Evolutionary conservation across 2,797 vertebrate genomes (phyloP), one percentile per base, ranked within the genome.

Genomic region (Yasuhikotakia modesta): DNA sequence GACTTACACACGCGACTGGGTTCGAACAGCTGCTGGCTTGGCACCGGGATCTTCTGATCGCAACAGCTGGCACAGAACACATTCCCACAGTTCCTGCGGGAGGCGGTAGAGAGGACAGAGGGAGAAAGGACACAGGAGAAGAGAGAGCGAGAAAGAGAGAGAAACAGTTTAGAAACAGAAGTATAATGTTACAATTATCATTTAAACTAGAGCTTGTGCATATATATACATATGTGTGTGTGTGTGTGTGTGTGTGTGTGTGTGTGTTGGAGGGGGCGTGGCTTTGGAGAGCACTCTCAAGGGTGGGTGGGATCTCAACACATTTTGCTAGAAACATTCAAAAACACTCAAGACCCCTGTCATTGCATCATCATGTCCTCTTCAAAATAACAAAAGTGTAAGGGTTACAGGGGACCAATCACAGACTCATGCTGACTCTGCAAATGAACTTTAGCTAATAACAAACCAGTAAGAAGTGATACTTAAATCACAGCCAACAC

Each of bases 21-120:
- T 87, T 99, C 96, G 14, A 97, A 98, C 85, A 99, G 94, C 92
- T 98, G 97, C 92, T 99, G 97, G 85, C 96, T 99, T 82, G 97
- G 97, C 91, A 99, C 96, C 0, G 97, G 96, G 86, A 97, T 95
- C 94, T 98, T 99, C 96, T 99, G 97, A 90, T 98, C 96, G 73
- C 97, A 99, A 84, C 97, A 99, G 86, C 94, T 99, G 93, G 95
- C 95, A 80, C 97, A 98, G 92, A 99, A 99, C 73, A 99, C 96
- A 0, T 99, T 99, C 82, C 97, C 97, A 71, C 97, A 99, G 89
- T 98, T 98, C 96, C 97, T 99, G 91, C 65, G 73, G 79, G 69
- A 72, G 73, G 76, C 30, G 24, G 58, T 19, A 81, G 53, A 64
- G 10, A 57, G 35, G 4, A 7, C 30, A 39, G 48, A 53, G 48